Percentiles rank a stretch among this genome's conserved stretches.
Evolutionary conservation across 2,888 invertebrate genomes (phyloP).

Genomic region (Drosophila neoperkinsi): DNA sequence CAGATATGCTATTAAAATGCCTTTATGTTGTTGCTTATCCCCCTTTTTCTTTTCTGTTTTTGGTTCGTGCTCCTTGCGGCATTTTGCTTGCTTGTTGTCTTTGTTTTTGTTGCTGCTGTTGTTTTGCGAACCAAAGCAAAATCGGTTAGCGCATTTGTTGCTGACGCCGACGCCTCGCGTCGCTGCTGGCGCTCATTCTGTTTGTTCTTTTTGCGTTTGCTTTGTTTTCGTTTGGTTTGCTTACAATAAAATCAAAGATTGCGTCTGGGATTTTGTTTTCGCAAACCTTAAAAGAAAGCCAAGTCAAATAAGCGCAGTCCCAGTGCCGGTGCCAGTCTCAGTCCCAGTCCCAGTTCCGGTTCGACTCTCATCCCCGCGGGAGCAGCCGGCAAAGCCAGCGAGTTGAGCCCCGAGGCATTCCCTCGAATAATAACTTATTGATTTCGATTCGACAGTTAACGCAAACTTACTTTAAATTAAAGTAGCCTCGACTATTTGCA

Average conservation of each 20-base stretch:
- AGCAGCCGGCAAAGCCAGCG: conserved; percentile 20
- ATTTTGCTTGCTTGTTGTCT: conserved; percentile 30
- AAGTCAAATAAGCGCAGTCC: conserved; percentile 55
- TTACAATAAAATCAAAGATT: conserved; percentile 73
- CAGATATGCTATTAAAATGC: conserved; percentile 20
- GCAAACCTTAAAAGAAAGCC: conserved; percentile 65
- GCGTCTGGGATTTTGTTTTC: conserved; percentile 73
- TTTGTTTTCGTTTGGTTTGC: conserved; percentile 58
- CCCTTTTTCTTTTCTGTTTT: conserved; percentile 7
- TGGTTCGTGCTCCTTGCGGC: conserved; percentile 35
- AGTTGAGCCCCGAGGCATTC: conserved; percentile 34
- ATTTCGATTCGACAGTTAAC: conserved; percentile 60
- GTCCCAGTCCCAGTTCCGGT: conserved; percentile 17
- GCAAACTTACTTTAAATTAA: conserved; percentile 52
- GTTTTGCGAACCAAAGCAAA: conserved; percentile 61
- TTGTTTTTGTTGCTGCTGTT: conserved; percentile 55
- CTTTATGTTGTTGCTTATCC: conserved; percentile 16
- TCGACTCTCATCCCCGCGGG: conserved; percentile 27
- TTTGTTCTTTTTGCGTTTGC: conserved; percentile 59
- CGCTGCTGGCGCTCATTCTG: conserved; percentile 34
- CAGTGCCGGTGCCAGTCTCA: neutral
- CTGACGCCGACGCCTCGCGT: conserved; percentile 38
- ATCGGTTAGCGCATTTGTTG: conserved; percentile 65
- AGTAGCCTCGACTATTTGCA: conserved; percentile 42
- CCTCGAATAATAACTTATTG: conserved; percentile 69